Base-by-base conservation (phyloP, 2,113 vertebrate genomes). In the Climacteris rufus region DNA sequence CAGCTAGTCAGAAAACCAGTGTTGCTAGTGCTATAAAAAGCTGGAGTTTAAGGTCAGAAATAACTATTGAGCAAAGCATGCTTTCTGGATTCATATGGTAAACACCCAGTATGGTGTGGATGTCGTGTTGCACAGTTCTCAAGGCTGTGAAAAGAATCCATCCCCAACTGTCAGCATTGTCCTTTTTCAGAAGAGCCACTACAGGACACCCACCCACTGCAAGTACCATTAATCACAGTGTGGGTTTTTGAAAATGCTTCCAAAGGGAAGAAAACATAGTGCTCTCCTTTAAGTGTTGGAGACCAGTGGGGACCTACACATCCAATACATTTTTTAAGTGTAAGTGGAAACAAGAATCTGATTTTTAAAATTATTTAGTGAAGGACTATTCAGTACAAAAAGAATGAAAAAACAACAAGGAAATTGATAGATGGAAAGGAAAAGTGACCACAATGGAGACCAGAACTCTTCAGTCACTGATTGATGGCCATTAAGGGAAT, bases 91-190 rank as follows among this genome's bases (percentile, higher is more conserved):
- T 49, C n/a, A 69, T 90, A 77, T 15, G 7, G 14, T 59, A 35
- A 60, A 44, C 4, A 15, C n/a, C 44, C 54, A 28, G 4, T 28
- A 17, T 16, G 9, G 13, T 52, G 23, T 52, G 33, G 31, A 39
- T 66, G 39, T 56, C 0, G 0, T 7, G n/a, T 27, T 65, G 22
- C 7, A 14, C 22, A 22, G 7, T 44, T 76, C 24, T 59, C 2
- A 4, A 40, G 17, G 15, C 37, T 57, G 21, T 70, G 39, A 24
- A 35, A 84, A 83, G 56, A 39, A 39, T 61, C 31, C 12, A 28
- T 14, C 15, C 6, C 10, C 30, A 77, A 6, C n/a, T 16, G 64
- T 64, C 1, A 1, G 13, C 2, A 1, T 13, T n/a, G 9, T 52
- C 6, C 17, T 70, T 68, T 63, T 70, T 63, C 63, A 74, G 25